Percentiles rank a stretch among this genome's conserved stretches.
These are phyloP conservation scores for Poecile montanus DNA, from an alignment of 2,797 vertebrate species.

Conservation along the genomic window DNA sequence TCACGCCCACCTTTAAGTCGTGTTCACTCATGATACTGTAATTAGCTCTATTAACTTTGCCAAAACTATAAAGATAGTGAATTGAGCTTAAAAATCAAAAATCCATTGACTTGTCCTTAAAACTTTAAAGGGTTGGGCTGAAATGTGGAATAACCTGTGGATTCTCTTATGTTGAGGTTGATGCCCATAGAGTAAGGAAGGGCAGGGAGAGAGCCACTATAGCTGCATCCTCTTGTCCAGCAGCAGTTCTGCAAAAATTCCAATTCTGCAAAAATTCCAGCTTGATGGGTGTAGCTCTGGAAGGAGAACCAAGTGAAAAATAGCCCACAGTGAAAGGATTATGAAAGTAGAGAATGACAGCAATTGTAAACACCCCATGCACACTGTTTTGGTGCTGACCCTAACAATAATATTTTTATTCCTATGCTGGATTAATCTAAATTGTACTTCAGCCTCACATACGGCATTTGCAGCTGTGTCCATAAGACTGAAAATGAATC, in stretches of 20 bases:
- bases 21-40: background rate
- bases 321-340: background rate
- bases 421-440: background rate
- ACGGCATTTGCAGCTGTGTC: background rate
- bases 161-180: background rate
- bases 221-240: background rate
- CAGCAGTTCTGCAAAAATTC: background rate
- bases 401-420: background rate
- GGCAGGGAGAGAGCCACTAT: accelerated
- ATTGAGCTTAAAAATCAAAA: background rate
- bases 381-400: background rate
- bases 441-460: background rate
- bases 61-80: background rate
- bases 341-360: background rate
- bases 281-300: background rate
- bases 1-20: background rate
- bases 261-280: background rate
- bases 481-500: background rate
- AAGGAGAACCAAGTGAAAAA: background rate
- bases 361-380: background rate
- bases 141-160: background rate
- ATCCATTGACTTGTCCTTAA: background rate
- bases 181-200: background rate
- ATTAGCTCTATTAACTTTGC: background rate
- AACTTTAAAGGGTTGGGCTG: background rate